Base-by-base conservation (phyloP, 2,888 invertebrate genomes). In the Cistogaster globosa region DNA sequence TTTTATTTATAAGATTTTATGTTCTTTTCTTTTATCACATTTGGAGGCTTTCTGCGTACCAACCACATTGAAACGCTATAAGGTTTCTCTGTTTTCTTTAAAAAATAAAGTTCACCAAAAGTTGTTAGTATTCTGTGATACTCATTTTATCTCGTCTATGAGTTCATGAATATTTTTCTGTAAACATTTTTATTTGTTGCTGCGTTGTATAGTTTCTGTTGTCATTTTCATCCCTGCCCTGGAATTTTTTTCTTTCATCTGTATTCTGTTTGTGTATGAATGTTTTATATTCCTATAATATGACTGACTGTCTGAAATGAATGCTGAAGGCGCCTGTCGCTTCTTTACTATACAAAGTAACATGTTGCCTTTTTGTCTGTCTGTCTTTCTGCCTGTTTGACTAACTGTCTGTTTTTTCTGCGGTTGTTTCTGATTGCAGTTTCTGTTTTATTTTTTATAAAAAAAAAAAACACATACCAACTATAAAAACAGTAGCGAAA, bases 271-370 rank as follows among this genome's bases (percentile, higher is more conserved):
- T 18, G 9, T 18, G 9, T 12, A 8, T 3, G 18, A 36, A 0
- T 16, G 36, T 36, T 2, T 22, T 53, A 18, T 26, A 8, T 26
- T 38, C 26, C 26, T 53, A 26, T 65, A 36, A 51, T 48, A 48
- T 6, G 2, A 48, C 16, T 48, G 45, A 12, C 7, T 42, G 42
- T 42, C 42, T 42, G 42, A 12, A 42, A 42, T 42, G 4, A 42
- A 42, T 48, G 45, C 45, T 48, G 45, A 48, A 11, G 45, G 45
- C 45, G 45, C 45, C 45, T 48, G 4, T 48, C 65, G 65, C 68
- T 71, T 76, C 57, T 65, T n/a, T 75, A 48, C 20, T 74, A 22
- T 68, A 81, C 81, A 67, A 71, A 32, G 26, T 63, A 63, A 63
- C 67, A 57, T 36, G 48, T n/a, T 58, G 48, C 22, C 53, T 38